Evolutionary conservation across 2,888 invertebrate genomes (phyloP), one percentile per base, ranked within the genome.

Genomic region (Cylloceria caligata): DNA sequence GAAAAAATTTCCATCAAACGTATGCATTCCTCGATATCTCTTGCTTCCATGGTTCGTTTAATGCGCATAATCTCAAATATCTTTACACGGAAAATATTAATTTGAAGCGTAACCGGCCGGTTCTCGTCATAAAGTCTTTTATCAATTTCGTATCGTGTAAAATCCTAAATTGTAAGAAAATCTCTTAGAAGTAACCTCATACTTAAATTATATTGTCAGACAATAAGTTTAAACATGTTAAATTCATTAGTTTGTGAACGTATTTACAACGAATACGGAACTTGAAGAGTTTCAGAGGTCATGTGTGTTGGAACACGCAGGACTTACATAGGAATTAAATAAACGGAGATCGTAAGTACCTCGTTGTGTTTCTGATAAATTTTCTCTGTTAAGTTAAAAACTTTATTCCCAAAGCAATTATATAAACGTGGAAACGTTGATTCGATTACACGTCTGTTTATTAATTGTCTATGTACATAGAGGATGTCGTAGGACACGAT

Each of bases 401-500:
- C 27, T 55, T 27, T n/a, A 55, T 30, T 55, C n/a, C n/a, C 55
- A 13, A 27, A 55, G 4, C 1, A 11, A n/a, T 55, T n/a, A 13
- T 13, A 55, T 45, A 45, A 55, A 27, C 3, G 13, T 13, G 27
- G 4, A 55, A 55, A 27, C 16, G 1, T 4, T 3, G n/a, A 13
- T 13, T 11, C 11, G n/a, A 27, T 27, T 2, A 27, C n/a, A 27
- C 55, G 27, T 24, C 7, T 11, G 9, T 67, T 68, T 49, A 36
- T 36, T 30, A 19, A 68, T 52, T 49, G 5, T 19, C 2, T 47
- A n/a, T n/a, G n/a, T n/a, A n/a, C n/a, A n/a, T n/a, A n/a, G n/a
- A n/a, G n/a, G n/a, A n/a, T n/a, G n/a, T n/a, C n/a, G n/a, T n/a
- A 4, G 52, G 49, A 55, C 16, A 34, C 55, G 65, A 39, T 72